Conservation (phyloP, 2,888 invertebrate genomes). For the Sialis lutaria region DNA sequence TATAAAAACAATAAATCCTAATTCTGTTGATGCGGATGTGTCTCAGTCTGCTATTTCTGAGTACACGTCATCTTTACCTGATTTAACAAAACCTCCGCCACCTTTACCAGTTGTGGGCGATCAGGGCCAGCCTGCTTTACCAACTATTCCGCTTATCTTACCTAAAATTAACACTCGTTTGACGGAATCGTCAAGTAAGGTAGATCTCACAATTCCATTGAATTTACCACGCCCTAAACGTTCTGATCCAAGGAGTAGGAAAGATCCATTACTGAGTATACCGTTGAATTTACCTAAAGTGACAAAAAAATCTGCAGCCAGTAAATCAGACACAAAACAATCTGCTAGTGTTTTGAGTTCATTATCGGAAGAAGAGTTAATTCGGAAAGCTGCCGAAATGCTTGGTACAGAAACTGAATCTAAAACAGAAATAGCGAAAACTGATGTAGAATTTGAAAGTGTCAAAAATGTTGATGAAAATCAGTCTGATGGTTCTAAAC, state of each 20-base stretch:
- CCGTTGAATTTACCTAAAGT: slow-evolving; percentile 7
- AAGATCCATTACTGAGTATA: not conserved
- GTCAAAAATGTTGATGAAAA: not conserved
- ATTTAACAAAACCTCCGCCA: slow-evolving; percentile 14
- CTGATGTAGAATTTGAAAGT: slow-evolving; percentile 8
- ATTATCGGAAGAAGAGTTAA: slow-evolving; percentile 34
- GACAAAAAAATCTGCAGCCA: not conserved
- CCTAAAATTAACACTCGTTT: slow-evolving; percentile 20
- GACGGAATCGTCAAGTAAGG: slow-evolving; percentile 3
- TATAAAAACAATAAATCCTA: slow-evolving; percentile 40
- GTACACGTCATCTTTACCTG: slow-evolving; percentile 7
- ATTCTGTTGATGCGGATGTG: slow-evolving; percentile 14
- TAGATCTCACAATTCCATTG: slow-evolving; percentile 19
- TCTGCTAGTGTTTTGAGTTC: slow-evolving; percentile 29
- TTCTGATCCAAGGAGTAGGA: not conserved
- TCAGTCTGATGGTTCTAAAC: slow-evolving; percentile 8
- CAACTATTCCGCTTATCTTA: slow-evolving; percentile 25
- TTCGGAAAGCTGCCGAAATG: slow-evolving; percentile 38
- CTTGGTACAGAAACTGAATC: slow-evolving; percentile 23
- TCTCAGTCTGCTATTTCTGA: not conserved
- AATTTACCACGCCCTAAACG: slow-evolving; percentile 19
- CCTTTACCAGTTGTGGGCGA: not conserved
- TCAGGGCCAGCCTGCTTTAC: slow-evolving; percentile 12
- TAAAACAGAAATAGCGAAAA: slow-evolving; percentile 6
- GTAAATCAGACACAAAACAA: not conserved